phyloP scores from a whole-genome alignment of 2,797 vertebrate species.

The Otolemur crassicaudatus region DNA sequence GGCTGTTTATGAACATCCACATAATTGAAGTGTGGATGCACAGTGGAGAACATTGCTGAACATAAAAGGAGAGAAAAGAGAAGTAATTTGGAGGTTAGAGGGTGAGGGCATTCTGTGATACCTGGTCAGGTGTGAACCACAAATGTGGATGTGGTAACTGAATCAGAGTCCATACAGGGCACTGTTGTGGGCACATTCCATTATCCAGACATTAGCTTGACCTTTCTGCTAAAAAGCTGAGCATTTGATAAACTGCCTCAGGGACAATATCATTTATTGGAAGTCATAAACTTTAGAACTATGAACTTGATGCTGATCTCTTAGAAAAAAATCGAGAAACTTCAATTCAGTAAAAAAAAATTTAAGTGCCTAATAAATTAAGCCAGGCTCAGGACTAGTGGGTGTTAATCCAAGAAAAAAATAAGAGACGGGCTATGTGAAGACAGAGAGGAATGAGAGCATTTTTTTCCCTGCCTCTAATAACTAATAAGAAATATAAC shows the following conservation, averaged over 20 bases:
- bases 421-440: too few species aligned
- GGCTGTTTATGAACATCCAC: background rate
- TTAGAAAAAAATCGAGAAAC: conserved; percentile 27
- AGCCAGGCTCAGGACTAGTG: background rate
- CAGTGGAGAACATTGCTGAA: background rate
- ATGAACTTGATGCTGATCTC: conserved; percentile 12
- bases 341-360: conserved; percentile 26
- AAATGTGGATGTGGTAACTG: background rate
- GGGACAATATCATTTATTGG: background rate
- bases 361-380: conserved; percentile 48
- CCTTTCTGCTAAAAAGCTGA: conserved; percentile 53
- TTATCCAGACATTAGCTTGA: background rate
- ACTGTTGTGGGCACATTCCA: background rate
- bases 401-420: too few species aligned
- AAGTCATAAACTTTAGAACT: conserved; percentile 47
- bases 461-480: too few species aligned
- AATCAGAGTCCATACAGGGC: background rate
- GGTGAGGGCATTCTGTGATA: background rate
- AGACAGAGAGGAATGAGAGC: too few species aligned
- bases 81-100: background rate
- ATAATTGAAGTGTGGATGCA: background rate
- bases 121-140: background rate
- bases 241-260: background rate
- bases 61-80: background rate
- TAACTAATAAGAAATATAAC: too few species aligned